Evolutionary conservation across 2,113 vertebrate genomes (phyloP), one percentile per base, ranked within the genome.

Genomic region (Gallinago jamesoni): DNA sequence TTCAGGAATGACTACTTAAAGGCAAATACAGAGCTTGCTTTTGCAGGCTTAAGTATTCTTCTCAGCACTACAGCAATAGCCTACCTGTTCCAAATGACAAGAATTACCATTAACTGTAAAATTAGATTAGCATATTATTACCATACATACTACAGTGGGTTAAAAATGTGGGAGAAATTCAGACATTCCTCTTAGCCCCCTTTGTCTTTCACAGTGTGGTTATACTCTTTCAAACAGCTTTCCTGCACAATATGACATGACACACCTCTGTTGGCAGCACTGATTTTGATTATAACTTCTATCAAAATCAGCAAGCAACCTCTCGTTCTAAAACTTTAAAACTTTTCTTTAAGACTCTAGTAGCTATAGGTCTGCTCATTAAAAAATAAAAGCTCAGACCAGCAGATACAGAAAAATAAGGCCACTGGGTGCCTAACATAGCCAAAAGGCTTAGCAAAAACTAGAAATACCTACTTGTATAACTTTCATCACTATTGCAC

Each of bases 111-210:
- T 47, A 82, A 33, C 7, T 63, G 41, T 59, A 55, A 77, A 74
- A 62, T 57, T 41, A 66, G 33, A 57, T 67, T 43, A 78, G 62
- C 27, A 63, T 9, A 17, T 45, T 23, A 77, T 35, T 48, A 66
- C 7, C 22, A 5, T 19, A 23, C 0, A 1, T 30, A 17, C 60
- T 53, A 73, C 5, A 45, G 35, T 0, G 2, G 14, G 20, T 75
- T 81, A 87, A 92, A 94, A 69, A 50, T 2, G 3, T 21, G 3
- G 30, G 24, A 85, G 55, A 70, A 74, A 84, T 39, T 39, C 63
- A 45, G 30, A 81, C 13, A 35, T 12, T 37, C 8, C 23, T 47
- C 77, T 73, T 25, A 27, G 16, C 16, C 69, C 39, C 39, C 25
- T 33, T 60, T 9, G 8, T 45, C 45, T 91, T 77, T 66, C 45